Conservation (phyloP, 2,888 invertebrate genomes). For the Drosophila tanythrix region DNA sequence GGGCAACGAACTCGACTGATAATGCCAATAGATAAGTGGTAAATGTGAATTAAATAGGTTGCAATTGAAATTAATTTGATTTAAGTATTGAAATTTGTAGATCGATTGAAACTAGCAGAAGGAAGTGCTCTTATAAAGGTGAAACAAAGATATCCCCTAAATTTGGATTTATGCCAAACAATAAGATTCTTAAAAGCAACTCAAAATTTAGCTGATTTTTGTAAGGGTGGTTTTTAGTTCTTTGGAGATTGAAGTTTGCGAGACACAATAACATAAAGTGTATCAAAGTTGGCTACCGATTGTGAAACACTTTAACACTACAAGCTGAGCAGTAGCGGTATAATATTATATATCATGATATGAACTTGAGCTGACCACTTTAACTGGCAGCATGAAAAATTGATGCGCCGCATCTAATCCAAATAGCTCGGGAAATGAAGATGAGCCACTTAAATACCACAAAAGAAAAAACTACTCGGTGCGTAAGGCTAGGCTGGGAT, state of each 20-base stretch:
- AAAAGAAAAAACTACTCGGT: constrained; percentile 1
- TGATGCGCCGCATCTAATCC: constrained; percentile 37
- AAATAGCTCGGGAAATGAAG: constrained; percentile 39
- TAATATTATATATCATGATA: neutral
- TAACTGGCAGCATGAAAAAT: constrained; percentile 33
- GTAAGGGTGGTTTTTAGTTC: neutral
- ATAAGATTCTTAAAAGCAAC: neutral
- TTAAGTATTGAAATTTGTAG: neutral
- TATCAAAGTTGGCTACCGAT: neutral
- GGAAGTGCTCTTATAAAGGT: neutral
- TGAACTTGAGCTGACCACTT: constrained; percentile 2
- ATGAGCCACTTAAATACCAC: constrained; percentile 15
- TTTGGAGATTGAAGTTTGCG: neutral
- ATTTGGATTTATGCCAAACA: neutral
- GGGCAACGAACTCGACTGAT: constrained; percentile 39
- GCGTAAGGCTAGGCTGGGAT: constrained; percentile 13
- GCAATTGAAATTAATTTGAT: constrained; percentile 6
- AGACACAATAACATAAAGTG: neutral
- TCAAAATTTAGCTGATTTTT: neutral
- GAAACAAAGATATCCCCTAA: neutral
- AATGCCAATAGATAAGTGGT: constrained; percentile 12
- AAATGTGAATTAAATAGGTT: constrained; percentile 12
- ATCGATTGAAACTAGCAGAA: neutral
- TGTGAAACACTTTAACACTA: neutral
- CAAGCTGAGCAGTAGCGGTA: neutral